phyloP scores from a whole-genome alignment of 37 sponge, comb jelly and placozoan species.

The Theonella swinhoei region DNA sequence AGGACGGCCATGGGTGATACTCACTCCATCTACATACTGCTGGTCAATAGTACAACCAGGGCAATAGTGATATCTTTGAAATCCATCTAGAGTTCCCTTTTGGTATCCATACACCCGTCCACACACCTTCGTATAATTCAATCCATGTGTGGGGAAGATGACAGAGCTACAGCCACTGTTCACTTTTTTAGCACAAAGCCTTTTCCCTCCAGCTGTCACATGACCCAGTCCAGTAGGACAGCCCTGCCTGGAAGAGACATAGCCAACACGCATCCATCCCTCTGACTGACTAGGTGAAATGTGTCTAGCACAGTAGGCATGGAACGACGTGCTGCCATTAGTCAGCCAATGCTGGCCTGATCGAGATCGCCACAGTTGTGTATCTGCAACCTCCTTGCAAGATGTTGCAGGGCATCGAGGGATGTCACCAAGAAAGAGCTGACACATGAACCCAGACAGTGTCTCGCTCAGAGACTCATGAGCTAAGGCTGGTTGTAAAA shows the following conservation, averaged over 20 bases:
- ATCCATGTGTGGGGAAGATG: neutral
- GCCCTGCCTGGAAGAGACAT: neutral
- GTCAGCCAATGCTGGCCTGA: no score
- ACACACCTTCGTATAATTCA: constrained; percentile 17
- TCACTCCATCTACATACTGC: constrained; percentile 33
- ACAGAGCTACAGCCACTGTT: neutral
- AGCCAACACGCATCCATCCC: constrained; percentile 32
- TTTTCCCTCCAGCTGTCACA: neutral
- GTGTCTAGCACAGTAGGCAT: no score
- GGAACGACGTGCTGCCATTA: no score
- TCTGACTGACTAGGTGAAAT: no score
- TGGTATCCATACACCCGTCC: constrained; percentile 20
- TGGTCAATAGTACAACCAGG: constrained; percentile 2
- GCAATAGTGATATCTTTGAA: neutral
- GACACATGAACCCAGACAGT: no score
- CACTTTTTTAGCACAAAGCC: constrained; percentile 7
- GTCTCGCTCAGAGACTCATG: no score
- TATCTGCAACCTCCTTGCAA: no score
- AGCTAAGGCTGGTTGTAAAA: no score
- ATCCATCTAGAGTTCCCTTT: neutral
- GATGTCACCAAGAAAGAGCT: no score
- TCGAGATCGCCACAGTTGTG: no score
- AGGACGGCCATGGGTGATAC: constrained; percentile 33
- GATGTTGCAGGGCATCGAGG: no score
- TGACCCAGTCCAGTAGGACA: constrained; percentile 23